Evolutionary conservation across 2,888 invertebrate species (phyloP).

Genomic region (Nomada lathburiana): DNA sequence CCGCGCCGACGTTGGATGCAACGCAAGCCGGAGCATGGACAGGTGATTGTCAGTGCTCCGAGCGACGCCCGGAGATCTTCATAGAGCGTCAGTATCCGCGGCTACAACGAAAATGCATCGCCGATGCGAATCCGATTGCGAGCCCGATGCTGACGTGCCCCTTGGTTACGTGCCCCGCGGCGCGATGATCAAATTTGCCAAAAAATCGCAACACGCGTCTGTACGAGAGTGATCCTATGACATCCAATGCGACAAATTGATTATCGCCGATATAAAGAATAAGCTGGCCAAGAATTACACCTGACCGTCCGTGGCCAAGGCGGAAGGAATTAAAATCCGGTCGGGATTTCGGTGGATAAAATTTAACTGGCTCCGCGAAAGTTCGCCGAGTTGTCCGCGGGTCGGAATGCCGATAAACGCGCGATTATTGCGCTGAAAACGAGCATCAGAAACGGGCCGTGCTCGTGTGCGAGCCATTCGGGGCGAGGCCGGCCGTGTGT

Average conservation of each 20-base stretch:
- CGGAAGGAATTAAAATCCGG: not conserved
- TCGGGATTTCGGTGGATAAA: constrained; percentile 20
- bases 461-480: constrained; percentile 35
- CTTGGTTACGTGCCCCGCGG: constrained; percentile 5
- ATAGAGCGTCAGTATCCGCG: constrained; percentile 60
- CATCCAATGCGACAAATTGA: too few relatives aligned
- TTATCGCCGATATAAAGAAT: too few relatives aligned
- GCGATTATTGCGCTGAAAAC: constrained; percentile 76
- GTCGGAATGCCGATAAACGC: constrained; percentile 73
- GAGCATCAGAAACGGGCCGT: constrained; percentile 62
- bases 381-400: constrained; percentile 44
- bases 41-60: constrained; percentile 82
- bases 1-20: constrained; percentile 53
- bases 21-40: constrained; percentile 77
- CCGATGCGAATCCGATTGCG: constrained; percentile 6
- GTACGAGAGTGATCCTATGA: not conserved
- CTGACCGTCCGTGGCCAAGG: not conserved
- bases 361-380: constrained; percentile 41
- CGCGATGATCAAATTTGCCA: constrained; percentile 14
- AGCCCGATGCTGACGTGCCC: constrained; percentile 13
- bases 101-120: constrained; percentile 56
- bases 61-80: constrained; percentile 76
- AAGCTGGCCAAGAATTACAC: not conserved
- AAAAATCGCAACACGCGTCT: constrained; percentile 11
- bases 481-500: constrained; percentile 19